phyloP scores from a whole-genome alignment of 2,888 invertebrate species.

The Acanthacorydalis orientalis region DNA sequence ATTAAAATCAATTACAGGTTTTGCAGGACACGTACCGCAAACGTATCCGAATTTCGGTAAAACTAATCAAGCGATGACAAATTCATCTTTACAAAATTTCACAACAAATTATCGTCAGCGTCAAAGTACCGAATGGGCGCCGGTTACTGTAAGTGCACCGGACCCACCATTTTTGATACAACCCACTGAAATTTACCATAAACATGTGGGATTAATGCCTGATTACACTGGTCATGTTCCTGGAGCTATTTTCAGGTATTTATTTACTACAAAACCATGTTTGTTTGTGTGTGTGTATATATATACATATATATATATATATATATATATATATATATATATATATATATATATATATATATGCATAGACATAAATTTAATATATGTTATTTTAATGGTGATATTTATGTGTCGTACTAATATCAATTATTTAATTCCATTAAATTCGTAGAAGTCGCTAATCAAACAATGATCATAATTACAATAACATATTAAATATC shows the following conservation, averaged over 20 bases:
- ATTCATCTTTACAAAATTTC: slow-evolving; percentile 56
- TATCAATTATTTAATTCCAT: too few species aligned
- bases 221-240: slow-evolving; percentile 67
- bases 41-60: slow-evolving; percentile 47
- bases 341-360: too few species aligned
- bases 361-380: too few species aligned
- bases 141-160: slow-evolving; percentile 36
- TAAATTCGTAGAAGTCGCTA: too few species aligned
- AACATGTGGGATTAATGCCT: slow-evolving; percentile 55
- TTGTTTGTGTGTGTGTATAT: background rate
- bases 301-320: too few species aligned
- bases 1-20: too few species aligned
- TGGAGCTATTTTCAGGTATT: slow-evolving; percentile 48
- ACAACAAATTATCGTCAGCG: slow-evolving; percentile 55
- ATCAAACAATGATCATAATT: too few species aligned
- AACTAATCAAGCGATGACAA: slow-evolving; percentile 44
- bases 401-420: too few species aligned
- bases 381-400: too few species aligned
- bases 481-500: too few species aligned
- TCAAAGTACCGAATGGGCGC: slow-evolving; percentile 59
- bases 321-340: too few species aligned
- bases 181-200: slow-evolving; percentile 49
- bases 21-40: slow-evolving; percentile 47
- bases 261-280: background rate
- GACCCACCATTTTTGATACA: slow-evolving; percentile 33